phyloP scores from a whole-genome alignment of 35 echinoderm and acorn worm species.

The Holothuria glaberrima region DNA sequence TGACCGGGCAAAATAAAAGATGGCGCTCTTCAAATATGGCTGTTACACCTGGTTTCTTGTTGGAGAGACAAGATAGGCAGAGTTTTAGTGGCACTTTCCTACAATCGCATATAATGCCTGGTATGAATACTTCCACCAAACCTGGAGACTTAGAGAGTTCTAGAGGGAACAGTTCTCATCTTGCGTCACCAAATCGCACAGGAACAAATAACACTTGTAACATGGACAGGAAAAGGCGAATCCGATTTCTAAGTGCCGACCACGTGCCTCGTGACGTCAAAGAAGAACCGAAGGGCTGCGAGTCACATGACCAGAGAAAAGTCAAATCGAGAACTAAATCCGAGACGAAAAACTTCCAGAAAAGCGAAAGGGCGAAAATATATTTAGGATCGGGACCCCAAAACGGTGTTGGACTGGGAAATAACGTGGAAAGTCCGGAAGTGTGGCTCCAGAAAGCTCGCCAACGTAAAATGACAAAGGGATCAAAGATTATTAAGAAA shows the following conservation, averaged over 20 bases:
- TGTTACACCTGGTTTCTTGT: background rate
- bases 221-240: background rate
- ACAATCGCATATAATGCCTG: background rate
- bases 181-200: background rate
- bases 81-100: slow-evolving; percentile 28
- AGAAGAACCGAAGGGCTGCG: background rate
- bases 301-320: background rate
- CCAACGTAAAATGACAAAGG: background rate
- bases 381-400: background rate
- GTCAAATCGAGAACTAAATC: no score
- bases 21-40: no score
- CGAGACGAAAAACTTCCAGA: background rate
- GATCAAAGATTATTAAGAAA: slow-evolving; percentile 12
- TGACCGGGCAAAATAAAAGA: no score
- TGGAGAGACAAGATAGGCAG: background rate
- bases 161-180: background rate
- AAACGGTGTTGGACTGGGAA: background rate
- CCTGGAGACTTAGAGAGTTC: background rate
- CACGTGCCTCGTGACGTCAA: background rate
- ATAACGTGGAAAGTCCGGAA: slow-evolving; percentile 17
- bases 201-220: background rate
- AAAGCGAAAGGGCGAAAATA: slow-evolving; percentile 13
- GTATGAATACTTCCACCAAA: background rate
- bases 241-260: slow-evolving; percentile 18
- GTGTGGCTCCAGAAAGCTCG: slow-evolving; percentile 16